Percentiles rank a stretch among this genome's conserved stretches.
Conservation (phyloP, 2,888 invertebrate species). For the Tenthredo mesomela region DNA sequence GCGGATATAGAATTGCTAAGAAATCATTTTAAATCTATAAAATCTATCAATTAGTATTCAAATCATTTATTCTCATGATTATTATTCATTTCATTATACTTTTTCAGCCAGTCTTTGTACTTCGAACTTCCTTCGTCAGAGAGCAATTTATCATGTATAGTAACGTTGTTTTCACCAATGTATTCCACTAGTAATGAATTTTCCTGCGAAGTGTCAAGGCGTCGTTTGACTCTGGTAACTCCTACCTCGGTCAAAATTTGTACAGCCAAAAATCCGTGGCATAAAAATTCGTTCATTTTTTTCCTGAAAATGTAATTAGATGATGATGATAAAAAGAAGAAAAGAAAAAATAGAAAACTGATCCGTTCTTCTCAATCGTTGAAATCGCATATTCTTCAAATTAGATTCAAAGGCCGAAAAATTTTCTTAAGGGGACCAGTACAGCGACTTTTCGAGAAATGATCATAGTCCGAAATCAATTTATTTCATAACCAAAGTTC, state of each 20-base stretch:
- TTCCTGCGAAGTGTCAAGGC: constrained; percentile 76
- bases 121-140: constrained; percentile 86
- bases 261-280: constrained; percentile 87
- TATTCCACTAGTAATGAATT: constrained; percentile 64
- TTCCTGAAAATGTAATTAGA: constrained; percentile 78
- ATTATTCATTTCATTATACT: constrained; percentile 79
- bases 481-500: no score
- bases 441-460: no score
- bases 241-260: constrained; percentile 85
- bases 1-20: not conserved
- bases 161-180: constrained; percentile 68
- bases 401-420: constrained; percentile 14
- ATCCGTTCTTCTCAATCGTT: no score
- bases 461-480: no score
- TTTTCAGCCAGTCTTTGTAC: constrained; percentile 88
- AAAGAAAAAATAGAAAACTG: no score
- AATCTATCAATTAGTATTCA: not conserved
- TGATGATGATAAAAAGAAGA: not conserved
- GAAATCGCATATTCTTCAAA: not conserved
- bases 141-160: constrained; percentile 80
- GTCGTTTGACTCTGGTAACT: constrained; percentile 76
- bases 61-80: not conserved
- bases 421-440: no score
- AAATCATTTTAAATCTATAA: no score
- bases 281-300: constrained; percentile 90